Evolutionary conservation across 1,140 invertebrate genomes (phyloP).

Genomic region (Atta colombica): DNA sequence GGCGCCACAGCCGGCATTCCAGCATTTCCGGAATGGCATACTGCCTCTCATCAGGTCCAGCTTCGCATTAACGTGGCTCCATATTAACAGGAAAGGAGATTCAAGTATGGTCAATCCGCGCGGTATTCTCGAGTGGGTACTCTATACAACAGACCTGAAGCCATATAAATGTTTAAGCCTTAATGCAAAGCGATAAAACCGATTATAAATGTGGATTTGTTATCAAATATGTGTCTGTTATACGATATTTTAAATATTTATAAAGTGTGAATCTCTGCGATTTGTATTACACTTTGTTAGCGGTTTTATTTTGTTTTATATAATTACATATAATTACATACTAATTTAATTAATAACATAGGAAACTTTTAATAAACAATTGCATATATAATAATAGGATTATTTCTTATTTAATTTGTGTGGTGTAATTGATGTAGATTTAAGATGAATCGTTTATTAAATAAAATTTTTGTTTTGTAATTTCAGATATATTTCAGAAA

Average conservation of each 20-base stretch:
- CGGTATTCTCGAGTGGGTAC: not conserved
- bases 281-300: not conserved
- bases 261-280: not conserved
- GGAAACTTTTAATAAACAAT: not conserved
- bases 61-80: constrained; percentile 73
- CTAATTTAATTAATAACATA: not conserved
- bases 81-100: constrained; percentile 77
- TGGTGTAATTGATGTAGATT: not conserved
- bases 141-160: not conserved
- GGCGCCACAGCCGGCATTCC: constrained; percentile 80
- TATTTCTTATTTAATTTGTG: not conserved
- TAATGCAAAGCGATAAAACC: not conserved
- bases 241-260: not conserved
- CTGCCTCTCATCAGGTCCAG: constrained; percentile 69
- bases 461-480: too few relatives aligned
- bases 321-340: not conserved
- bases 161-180: not conserved
- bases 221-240: not conserved
- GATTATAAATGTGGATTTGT: not conserved
- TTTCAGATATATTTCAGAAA: not conserved
- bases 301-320: constrained; percentile 11
- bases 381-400: not conserved
- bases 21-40: constrained; percentile 81
- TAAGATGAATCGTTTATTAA: not conserved
- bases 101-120: constrained; percentile 61